Evolutionary conservation across 2,113 vertebrate species (phyloP).

Genomic region (Lanius ludovicianus): DNA sequence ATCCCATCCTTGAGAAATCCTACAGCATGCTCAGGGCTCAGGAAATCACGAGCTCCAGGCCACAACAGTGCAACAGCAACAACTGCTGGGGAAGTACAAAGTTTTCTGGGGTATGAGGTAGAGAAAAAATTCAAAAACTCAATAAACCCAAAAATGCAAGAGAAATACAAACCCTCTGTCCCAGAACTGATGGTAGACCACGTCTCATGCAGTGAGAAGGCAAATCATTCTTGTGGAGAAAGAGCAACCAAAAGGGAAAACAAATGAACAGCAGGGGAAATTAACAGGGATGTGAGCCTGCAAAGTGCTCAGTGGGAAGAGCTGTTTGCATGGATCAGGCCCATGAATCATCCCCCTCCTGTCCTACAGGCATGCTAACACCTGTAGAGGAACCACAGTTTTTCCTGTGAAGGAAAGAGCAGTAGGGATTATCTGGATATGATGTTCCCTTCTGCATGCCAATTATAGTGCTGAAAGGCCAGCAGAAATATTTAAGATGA

Average conservation of each 20-base stretch:
- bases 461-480: not conserved
- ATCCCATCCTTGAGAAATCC: not conserved
- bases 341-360: not conserved
- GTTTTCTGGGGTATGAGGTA: not conserved
- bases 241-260: not conserved
- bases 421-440: not conserved
- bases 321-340: not conserved
- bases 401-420: not conserved
- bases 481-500: not conserved
- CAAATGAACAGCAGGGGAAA: not conserved
- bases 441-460: not conserved
- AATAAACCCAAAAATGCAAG: not conserved
- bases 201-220: not conserved
- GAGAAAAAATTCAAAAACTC: not conserved
- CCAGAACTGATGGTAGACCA: not conserved
- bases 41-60: not conserved
- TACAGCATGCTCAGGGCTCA: not conserved
- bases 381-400: not conserved
- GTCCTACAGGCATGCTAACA: not conserved
- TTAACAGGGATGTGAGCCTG: not conserved
- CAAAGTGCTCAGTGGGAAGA: not conserved
- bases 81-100: not conserved
- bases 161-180: not conserved
- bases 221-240: not conserved
- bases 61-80: not conserved